Conservation (phyloP, 30 jellyfish, hydroid and myxozoan genomes). For the Aurelia aurita complex sp. Pacific region DNA sequence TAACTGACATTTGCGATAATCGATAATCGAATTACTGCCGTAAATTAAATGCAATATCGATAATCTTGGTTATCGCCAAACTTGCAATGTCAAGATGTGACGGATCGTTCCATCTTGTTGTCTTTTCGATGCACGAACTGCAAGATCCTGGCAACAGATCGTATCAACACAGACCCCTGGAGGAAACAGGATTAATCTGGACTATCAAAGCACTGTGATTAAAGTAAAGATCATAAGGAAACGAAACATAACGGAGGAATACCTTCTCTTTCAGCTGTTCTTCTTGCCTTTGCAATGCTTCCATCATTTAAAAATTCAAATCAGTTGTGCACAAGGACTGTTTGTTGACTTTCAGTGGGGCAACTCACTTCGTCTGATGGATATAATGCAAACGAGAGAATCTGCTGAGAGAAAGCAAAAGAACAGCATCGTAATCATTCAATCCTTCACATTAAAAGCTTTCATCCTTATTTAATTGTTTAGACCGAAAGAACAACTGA, state of each 20-base stretch:
- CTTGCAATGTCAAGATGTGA: too few relatives aligned
- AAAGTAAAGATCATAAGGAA: neutral
- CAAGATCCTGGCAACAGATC: slow-evolving; percentile 33
- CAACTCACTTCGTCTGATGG: slow-evolving; percentile 4
- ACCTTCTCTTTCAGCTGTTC: slow-evolving; percentile 56
- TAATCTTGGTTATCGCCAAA: too few relatives aligned
- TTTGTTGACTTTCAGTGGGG: too few relatives aligned
- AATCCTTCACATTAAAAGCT: slow-evolving; percentile 52
- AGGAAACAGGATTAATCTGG: neutral
- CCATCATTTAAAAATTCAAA: slow-evolving; percentile 32
- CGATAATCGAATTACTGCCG: too few relatives aligned
- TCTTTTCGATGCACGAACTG: neutral
- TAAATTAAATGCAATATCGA: too few relatives aligned
- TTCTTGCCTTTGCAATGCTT: slow-evolving; percentile 66
- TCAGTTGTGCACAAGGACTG: neutral
- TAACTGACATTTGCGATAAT: too few relatives aligned
- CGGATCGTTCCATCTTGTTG: neutral
- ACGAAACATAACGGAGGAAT: slow-evolving; percentile 3
- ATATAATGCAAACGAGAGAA: slow-evolving; percentile 7
- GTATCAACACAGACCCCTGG: too few relatives aligned
- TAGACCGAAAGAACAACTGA: slow-evolving; percentile 56
- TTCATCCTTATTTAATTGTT: slow-evolving; percentile 60
- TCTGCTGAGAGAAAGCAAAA: slow-evolving; percentile 48
- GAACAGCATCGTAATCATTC: slow-evolving; percentile 51
- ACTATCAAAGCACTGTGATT: neutral